phyloP scores from a whole-genome alignment of 2,888 invertebrate species.

The Orthosia gothica region DNA sequence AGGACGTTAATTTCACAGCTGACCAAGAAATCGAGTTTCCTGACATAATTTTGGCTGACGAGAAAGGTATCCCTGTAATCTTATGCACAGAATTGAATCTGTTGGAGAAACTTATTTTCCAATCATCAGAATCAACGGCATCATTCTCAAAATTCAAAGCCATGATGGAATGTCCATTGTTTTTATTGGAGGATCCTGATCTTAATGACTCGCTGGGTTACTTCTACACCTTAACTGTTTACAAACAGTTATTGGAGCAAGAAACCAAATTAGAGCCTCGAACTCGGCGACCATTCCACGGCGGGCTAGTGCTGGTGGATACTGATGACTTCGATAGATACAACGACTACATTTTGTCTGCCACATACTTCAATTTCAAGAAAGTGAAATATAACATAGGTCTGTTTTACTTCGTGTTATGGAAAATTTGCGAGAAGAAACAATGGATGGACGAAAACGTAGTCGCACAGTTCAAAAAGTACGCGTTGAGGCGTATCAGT shows the following conservation, averaged over 20 bases:
- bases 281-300: slow-evolving; percentile 72
- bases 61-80: slow-evolving; percentile 77
- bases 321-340: slow-evolving; percentile 75
- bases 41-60: slow-evolving; percentile 75
- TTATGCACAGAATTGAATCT: slow-evolving; percentile 70
- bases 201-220: slow-evolving; percentile 75
- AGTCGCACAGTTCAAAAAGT: slow-evolving; percentile 73
- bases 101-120: slow-evolving; percentile 70
- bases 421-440: slow-evolving; percentile 77
- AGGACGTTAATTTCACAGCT: slow-evolving; percentile 67
- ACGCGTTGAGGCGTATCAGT: slow-evolving; percentile 72
- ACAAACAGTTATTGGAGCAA: slow-evolving; percentile 71
- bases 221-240: slow-evolving; percentile 76
- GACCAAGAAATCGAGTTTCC: slow-evolving; percentile 78
- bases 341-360: slow-evolving; percentile 77
- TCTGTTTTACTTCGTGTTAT: slow-evolving; percentile 75
- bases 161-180: slow-evolving; percentile 74
- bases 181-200: slow-evolving; percentile 71
- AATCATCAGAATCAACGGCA: background rate
- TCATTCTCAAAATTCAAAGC: slow-evolving; percentile 70
- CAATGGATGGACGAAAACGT: slow-evolving; percentile 79
- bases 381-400: slow-evolving; percentile 75
- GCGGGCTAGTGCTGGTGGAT: slow-evolving; percentile 74
- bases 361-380: slow-evolving; percentile 75
- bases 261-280: slow-evolving; percentile 72